Evolutionary conservation across 2,888 invertebrate genomes (phyloP), one percentile per base, ranked within the genome.

Genomic region (Pyrgus malvae): DNA sequence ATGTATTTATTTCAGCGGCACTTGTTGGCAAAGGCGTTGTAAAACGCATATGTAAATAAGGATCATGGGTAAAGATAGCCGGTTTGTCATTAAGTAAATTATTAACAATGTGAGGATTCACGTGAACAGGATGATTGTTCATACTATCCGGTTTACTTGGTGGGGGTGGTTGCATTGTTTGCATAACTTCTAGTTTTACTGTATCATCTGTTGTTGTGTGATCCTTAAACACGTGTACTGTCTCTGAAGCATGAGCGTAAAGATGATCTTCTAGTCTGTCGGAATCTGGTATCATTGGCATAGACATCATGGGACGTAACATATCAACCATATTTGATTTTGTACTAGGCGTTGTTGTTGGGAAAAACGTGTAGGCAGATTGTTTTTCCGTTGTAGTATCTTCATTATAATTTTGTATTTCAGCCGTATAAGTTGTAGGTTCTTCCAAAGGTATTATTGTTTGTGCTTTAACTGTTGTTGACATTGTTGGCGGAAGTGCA

Each of bases 161-260:
- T 2, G 91, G 90, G 25, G 92, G 92, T 2, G 92, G 92, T 63
- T 91, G 91, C 92, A 92, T 91, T n/a, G 91, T 92, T 77, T 92
- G 91, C 92, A 93, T 91, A 9, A 85, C 84, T 70, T 91, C 82
- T 58, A 92, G 69, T 66, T 81, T 69, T n/a, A 62, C 42, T n/a
- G 60, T 59, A 38, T 80, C 77, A 56, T 80, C 76, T 3, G 71
- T 67, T 27, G 65, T 63, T 16, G 74, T 72, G 25, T 46, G 46
- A 59, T 83, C 80, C 62, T 85, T 81, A 65, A 75, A 88, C 55
- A 89, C 70, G 46, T 89, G 84, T 57, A 83, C 70, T 62, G 80
- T 84, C 66, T 87, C 81, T 45, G 90, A 85, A 3, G 88, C 87
- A 57, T 87, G 81, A 3, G 85, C 86, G 56, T 90, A 89, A 17